Conservation (phyloP, 1,140 invertebrate genomes). For the Zelostemma sp. region DNA sequence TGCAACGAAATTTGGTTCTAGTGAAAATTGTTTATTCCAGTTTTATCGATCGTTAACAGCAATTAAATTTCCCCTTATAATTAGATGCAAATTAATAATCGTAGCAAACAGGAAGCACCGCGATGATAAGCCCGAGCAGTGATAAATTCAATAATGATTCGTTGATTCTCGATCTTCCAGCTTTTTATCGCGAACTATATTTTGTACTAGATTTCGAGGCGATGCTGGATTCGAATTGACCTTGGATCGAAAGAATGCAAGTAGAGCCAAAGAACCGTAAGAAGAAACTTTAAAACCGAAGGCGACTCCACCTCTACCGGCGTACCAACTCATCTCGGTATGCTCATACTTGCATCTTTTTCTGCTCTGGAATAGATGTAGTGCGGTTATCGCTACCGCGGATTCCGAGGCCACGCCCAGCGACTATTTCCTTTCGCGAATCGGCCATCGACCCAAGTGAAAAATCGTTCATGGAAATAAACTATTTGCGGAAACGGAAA, state of each 20-base stretch:
- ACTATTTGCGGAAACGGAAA: background rate
- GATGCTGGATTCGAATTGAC: background rate
- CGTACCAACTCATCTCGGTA: constrained; percentile 30
- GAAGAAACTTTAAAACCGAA: constrained; percentile 48
- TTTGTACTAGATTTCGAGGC: constrained; percentile 23
- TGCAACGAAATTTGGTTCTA: too few relatives aligned
- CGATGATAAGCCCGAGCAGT: too few relatives aligned
- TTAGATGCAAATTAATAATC: too few relatives aligned
- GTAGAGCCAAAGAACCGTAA: constrained; percentile 54
- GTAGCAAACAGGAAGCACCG: too few relatives aligned
- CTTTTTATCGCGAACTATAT: too few relatives aligned
- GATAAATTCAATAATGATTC: too few relatives aligned
- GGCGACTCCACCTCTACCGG: constrained; percentile 33
- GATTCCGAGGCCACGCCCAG: constrained; percentile 57
- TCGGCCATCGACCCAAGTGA: constrained; percentile 25
- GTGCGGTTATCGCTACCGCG: constrained; percentile 38
- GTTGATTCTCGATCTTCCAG: too few relatives aligned
- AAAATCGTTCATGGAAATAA: background rate
- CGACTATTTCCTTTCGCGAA: constrained; percentile 30
- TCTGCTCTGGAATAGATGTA: constrained; percentile 38
- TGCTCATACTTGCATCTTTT: constrained; percentile 31
- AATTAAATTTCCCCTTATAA: too few relatives aligned
- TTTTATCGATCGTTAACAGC: too few relatives aligned
- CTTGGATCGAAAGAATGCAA: constrained; percentile 35
- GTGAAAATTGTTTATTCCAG: too few relatives aligned